Base-by-base conservation (phyloP, 2,113 vertebrate genomes). In the Sitta europaea region DNA sequence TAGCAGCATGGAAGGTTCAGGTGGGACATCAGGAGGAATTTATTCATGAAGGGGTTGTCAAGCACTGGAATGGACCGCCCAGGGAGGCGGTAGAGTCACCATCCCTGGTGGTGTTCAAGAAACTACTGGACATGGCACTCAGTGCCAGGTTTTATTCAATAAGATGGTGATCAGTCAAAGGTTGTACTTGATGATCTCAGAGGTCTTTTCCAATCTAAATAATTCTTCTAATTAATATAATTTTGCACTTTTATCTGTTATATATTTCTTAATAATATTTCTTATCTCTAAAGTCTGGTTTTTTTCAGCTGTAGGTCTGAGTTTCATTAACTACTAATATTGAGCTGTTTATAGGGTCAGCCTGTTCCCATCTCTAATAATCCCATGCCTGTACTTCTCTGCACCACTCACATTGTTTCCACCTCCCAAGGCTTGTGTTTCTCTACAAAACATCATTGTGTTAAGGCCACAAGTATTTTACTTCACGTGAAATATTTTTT, bases 41-140 rank as follows among this genome's bases (percentile, higher is more conserved):
- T 74, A 36, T 54, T 40, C 5, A 47, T 47, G 13, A 29, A 59
- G 40, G 40, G 16, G 5, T 61, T 53, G 24, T 35, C 14, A 68
- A 75, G 25, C 14, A 19, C 5, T 61, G 40, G 17, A 61, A 75
- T 35, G 17, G 14, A 21, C 14, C 47, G 29, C 21, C 45, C 17
- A 22, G 24, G 20, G 16, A 89, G 47, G 10, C 47, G 47, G n/a
- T 40, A 33, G n/a, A 75, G 9, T n/a, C 59, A 66, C 33, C 15
- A n/a, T 14, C 10, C 6, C 28, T 21, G 9, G 19, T 66, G 19
- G 23, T 45, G 4, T 38, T 53, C n/a, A 54, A 48, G 25, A 54
- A 54, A 54, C 0, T 1, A 28, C 22, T 48, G 40, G 31, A 61
- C 0, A 0, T 35, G 29, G 25, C 47, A 53, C 5, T 25, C 25